Base-by-base conservation (phyloP, 2,113 vertebrate species). In the Pterophyllum scalare region DNA sequence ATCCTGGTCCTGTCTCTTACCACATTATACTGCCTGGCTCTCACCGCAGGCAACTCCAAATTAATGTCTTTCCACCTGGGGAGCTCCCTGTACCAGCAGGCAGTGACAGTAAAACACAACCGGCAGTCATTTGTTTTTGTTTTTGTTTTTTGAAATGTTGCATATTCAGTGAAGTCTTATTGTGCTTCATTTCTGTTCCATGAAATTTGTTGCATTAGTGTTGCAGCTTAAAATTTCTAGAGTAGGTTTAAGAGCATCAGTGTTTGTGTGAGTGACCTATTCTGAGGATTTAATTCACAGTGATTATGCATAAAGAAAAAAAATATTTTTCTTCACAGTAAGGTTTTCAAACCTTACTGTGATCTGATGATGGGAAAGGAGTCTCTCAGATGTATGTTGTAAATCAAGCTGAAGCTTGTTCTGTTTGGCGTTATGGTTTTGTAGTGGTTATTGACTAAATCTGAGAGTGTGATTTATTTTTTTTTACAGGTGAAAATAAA, bases 1-100 rank as follows among this genome's bases (percentile, higher is more conserved):
- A 85, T 90, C 72, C 77, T 85, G 85, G 35, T 74, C 54, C 74
- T 28, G 67, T 65, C 52, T 84, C 64, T 79, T 31, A 13, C 46
- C 2, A 2, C 58, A 75, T 62, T 56, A 79, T 77, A 38, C 59
- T 20, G 15, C 43, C 62, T 38, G 70, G 2, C 38, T 83, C 17
- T 15, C 12, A 77, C 85, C 78, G 24, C 26, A 1, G 49, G 62
- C 52, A 62, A 80, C 76, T 76, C 56, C 38, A 75, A 52, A 72
- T 81, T 43, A 86, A 54, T 74, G n/a, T 76, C 43, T 61, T 81
- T 43, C 14, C 7, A 13, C 49, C 59, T 9, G 7, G 24, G 67
- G 31, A 62, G 49, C 2, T 46, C 24, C 38, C 24, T n/a, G 78
- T 3, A 57, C 52, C 75, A 46, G 58, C 75, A 60, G 40, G 75